Conservation (phyloP, 2,113 vertebrate genomes). For the Pseudolaguvia tuberculata region DNA sequence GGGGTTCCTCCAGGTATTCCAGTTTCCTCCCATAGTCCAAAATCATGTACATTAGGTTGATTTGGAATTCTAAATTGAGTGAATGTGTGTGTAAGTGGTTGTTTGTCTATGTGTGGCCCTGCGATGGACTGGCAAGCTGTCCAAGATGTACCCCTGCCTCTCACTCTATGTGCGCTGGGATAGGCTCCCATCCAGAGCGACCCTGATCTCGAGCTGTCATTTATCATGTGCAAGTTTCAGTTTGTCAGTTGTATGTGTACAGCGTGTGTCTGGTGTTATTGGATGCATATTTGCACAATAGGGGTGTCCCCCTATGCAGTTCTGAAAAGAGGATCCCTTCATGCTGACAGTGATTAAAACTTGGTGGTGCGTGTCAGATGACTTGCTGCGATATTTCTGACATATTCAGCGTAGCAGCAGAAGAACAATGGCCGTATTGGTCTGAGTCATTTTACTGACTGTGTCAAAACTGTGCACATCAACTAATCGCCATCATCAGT, state of each 20-base stretch:
- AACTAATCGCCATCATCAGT: background rate
- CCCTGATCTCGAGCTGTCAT: background rate
- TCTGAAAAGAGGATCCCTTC: slow-evolving; percentile 69
- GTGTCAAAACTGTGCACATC: background rate
- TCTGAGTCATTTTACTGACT: slow-evolving; percentile 41
- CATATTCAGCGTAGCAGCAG: slow-evolving; percentile 1
- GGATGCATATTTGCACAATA: slow-evolving; percentile 33
- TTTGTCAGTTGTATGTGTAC: slow-evolving; percentile 2
- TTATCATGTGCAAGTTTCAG: slow-evolving; percentile 3
- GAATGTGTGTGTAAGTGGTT: too few species aligned
- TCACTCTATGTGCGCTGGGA: too few species aligned
- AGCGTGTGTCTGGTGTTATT: slow-evolving; percentile 9
- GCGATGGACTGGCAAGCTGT: too few species aligned
- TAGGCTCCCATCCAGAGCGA: background rate
- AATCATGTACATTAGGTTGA: too few species aligned
- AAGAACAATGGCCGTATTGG: slow-evolving; percentile 43
- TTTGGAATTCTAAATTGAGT: too few species aligned
- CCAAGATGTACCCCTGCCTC: too few species aligned
- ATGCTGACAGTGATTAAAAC: slow-evolving; percentile 52
- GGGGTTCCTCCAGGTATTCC: too few species aligned
- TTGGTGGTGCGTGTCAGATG: slow-evolving; percentile 47
- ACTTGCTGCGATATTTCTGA: slow-evolving; percentile 39
- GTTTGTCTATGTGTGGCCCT: too few species aligned
- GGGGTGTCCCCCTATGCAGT: slow-evolving; percentile 57
- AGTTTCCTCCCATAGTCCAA: too few species aligned